Evolutionary conservation across 2,888 invertebrate species (phyloP).

Genomic region (Parapristionchus giblindavisi): DNA sequence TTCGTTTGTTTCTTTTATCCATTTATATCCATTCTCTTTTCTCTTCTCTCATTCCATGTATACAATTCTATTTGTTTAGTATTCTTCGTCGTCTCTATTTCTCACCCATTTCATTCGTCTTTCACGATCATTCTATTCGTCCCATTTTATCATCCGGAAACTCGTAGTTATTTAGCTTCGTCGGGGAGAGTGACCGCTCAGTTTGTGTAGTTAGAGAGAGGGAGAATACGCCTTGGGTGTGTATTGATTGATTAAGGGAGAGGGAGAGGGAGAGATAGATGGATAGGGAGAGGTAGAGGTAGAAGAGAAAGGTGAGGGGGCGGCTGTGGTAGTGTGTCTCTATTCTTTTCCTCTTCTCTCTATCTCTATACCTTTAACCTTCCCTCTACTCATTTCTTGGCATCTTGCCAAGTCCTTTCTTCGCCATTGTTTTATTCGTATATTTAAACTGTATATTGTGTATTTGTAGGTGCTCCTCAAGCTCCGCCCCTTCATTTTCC

Average conservation of each 20-base stretch:
- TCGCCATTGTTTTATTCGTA: neutral
- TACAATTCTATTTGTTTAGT: neutral
- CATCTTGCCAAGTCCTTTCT: conserved; percentile 1
- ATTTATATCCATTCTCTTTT: conserved; percentile 3
- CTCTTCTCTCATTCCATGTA: neutral
- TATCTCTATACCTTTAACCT: neutral
- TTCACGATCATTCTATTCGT: neutral
- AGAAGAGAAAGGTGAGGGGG: conserved; percentile 28
- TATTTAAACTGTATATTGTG: neutral
- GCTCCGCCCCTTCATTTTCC: neutral
- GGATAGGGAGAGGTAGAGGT: neutral
- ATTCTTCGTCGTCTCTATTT: neutral
- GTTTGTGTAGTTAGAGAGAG: conserved; percentile 20
- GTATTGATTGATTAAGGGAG: conserved; percentile 31
- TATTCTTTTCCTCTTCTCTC: neutral
- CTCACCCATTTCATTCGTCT: neutral
- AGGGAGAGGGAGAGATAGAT: conserved; percentile 7
- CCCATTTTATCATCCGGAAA: conserved; percentile 4
- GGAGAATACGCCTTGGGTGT: conserved; percentile 4
- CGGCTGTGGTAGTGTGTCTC: conserved; percentile 11
- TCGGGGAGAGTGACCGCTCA: neutral
- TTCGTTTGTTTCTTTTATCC: neutral
- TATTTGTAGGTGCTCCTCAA: neutral
- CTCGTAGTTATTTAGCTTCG: neutral
- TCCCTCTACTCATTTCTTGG: neutral